Percentiles rank a stretch among this genome's conserved stretches.
Conservation (phyloP, 2,113 vertebrate genomes). For the Rhinogobius similis region DNA sequence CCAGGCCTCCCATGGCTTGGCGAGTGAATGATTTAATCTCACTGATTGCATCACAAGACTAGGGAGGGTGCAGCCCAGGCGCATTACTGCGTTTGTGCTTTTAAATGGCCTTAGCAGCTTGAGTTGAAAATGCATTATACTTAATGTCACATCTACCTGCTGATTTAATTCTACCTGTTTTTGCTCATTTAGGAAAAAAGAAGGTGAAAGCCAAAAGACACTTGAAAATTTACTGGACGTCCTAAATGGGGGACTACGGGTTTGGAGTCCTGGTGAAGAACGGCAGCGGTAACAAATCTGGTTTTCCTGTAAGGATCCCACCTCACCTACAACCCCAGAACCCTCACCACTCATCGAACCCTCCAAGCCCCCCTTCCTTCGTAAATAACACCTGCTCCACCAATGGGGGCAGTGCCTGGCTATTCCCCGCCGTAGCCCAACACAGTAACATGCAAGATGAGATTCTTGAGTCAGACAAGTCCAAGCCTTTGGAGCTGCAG, state of each 20-base stretch:
- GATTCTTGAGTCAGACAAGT: constrained; percentile 96
- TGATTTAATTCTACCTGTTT: not conserved
- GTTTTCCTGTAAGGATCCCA: constrained; percentile 97
- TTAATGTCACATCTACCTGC: constrained; percentile 16
- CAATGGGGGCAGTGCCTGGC: constrained; percentile 95
- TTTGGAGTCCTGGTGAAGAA: constrained; percentile 99
- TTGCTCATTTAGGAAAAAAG: constrained; percentile 62
- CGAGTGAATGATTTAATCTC: constrained; percentile 70
- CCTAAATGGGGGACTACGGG: constrained; percentile 99
- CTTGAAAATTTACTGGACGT: constrained; percentile 69
- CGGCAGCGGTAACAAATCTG: constrained; percentile 96
- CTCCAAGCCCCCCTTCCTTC: constrained; percentile 93
- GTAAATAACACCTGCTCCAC: constrained; percentile 95
- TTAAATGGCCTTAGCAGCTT: constrained; percentile 36
- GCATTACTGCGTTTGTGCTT: constrained; percentile 39
- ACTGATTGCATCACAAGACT: constrained; percentile 72
- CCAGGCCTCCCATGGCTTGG: constrained; percentile 56
- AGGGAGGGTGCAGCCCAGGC: constrained; percentile 61
- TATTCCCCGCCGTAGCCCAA: constrained; percentile 91
- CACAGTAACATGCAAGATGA: constrained; percentile 98
- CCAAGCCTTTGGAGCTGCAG: constrained; percentile 93
- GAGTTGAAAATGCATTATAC: constrained; percentile 33
- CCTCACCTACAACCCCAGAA: constrained; percentile 96
- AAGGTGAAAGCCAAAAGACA: constrained; percentile 65
- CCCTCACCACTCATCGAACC: constrained; percentile 90